A percentile compares a stretch with the other conserved stretches of the same genome.
Conservation (phyloP, 2,113 vertebrate genomes). For the Caracal caracal region DNA sequence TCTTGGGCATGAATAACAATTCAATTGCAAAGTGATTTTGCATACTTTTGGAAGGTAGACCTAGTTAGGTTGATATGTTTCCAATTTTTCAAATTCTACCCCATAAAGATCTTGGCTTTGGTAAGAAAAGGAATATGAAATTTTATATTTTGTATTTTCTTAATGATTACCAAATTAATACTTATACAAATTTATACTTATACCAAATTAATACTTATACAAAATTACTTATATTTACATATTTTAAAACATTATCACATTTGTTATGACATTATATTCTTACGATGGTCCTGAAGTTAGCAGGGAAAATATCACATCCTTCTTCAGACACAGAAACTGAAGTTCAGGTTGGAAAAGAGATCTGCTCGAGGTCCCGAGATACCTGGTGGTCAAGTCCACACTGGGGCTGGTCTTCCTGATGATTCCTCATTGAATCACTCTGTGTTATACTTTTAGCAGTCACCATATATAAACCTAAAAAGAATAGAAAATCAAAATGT, state of each 20-base stretch:
- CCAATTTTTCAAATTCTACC: background rate
- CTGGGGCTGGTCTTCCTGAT: background rate
- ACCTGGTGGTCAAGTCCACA: background rate
- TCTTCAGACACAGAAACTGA: background rate
- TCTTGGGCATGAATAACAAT: background rate
- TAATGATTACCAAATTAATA: background rate
- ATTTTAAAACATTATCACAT: background rate
- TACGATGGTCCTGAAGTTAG: background rate
- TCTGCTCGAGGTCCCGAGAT: background rate
- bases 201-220: no score
- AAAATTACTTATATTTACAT: background rate
- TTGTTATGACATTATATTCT: background rate
- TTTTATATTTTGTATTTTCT: background rate
- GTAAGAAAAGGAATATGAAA: conserved; percentile 20
- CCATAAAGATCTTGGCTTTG: background rate
- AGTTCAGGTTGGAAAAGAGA: background rate
- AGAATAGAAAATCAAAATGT: background rate
- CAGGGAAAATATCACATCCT: background rate
- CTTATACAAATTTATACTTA: no score
- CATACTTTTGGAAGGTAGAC: conserved; percentile 23
- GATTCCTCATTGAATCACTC: background rate
- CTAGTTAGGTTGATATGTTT: background rate
- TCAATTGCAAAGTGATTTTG: conserved; percentile 12
- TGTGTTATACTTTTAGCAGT: background rate
- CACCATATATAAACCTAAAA: background rate